Evolutionary conservation across 2,888 invertebrate species (phyloP).

Genomic region (Erebia aethiops): DNA sequence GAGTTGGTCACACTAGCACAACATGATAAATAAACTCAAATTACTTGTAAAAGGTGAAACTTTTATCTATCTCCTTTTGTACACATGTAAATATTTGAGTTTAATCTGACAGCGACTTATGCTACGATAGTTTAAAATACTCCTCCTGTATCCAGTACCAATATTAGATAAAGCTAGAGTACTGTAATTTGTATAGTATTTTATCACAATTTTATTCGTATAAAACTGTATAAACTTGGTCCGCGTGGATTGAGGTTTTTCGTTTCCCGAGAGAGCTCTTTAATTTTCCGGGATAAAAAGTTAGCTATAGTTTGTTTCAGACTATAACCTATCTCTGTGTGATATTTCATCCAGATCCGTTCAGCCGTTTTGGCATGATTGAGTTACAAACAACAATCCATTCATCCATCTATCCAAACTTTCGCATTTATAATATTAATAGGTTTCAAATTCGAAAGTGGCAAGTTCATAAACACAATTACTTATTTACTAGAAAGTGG

Average conservation of each 20-base stretch:
- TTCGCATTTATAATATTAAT: not conserved
- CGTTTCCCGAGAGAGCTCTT: too few relatives aligned
- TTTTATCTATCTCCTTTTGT: slow-evolving; percentile 71
- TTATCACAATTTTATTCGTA: too few relatives aligned
- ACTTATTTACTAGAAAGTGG: not conserved
- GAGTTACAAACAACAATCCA: too few relatives aligned
- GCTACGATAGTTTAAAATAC: slow-evolving; percentile 53
- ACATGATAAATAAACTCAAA: slow-evolving; percentile 80
- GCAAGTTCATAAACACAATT: not conserved
- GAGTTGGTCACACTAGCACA: slow-evolving; percentile 24
- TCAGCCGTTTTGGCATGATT: too few relatives aligned
- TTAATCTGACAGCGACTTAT: slow-evolving; percentile 68
- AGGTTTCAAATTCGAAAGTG: not conserved
- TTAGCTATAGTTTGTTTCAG: too few relatives aligned
- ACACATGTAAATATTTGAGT: slow-evolving; percentile 75
- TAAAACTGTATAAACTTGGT: too few relatives aligned
- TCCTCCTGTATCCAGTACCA: slow-evolving; percentile 36
- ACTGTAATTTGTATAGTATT: not conserved
- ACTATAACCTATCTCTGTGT: too few relatives aligned
- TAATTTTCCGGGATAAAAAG: too few relatives aligned
- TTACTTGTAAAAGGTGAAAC: slow-evolving; percentile 78
- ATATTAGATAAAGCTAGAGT: slow-evolving; percentile 26
- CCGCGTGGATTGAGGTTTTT: too few relatives aligned
- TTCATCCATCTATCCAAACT: too few relatives aligned
- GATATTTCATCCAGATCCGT: too few relatives aligned